Percentiles rank a stretch among this genome's conserved stretches.
phyloP scores from a whole-genome alignment of 2,888 invertebrate genomes.

The Tillus elongatus region DNA sequence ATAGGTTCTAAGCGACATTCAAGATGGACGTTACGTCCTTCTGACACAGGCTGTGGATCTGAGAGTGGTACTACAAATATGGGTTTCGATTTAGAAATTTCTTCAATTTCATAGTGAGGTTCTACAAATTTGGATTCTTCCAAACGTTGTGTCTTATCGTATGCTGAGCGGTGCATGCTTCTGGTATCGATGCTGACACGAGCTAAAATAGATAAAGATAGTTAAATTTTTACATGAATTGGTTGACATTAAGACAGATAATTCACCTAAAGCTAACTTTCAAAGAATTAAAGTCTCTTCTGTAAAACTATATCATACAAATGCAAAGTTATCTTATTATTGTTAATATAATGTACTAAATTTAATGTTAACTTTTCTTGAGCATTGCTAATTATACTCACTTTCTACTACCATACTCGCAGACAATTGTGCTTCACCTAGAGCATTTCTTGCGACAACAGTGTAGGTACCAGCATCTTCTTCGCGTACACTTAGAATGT shows the following conservation, averaged over 20 bases:
- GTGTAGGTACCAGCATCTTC: conserved; percentile 92
- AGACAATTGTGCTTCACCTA: conserved; percentile 79
- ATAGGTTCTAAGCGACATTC: conserved; percentile 90
- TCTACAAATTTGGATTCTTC: conserved; percentile 80
- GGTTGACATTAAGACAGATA: conserved; percentile 3
- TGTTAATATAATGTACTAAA: too few species aligned
- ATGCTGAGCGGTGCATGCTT: conserved; percentile 79
- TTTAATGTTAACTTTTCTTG: too few species aligned
- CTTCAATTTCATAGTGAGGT: conserved; percentile 82
- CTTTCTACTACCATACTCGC: conserved; percentile 83
- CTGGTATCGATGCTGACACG: conserved; percentile 83
- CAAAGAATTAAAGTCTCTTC: too few species aligned
- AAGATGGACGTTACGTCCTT: conserved; percentile 83
- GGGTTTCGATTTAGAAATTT: conserved; percentile 90
- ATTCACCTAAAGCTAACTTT: too few species aligned
- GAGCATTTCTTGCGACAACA: conserved; percentile 81
- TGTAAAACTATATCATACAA: too few species aligned
- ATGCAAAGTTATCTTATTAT: too few species aligned
- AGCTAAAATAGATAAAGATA: conserved; percentile 47
- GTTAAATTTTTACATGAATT: neutral
- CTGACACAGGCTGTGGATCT: conserved; percentile 75
- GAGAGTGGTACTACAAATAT: conserved; percentile 83
- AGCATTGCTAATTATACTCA: too few species aligned
- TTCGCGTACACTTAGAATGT: conserved; percentile 83
- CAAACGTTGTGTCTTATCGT: conserved; percentile 78